A percentile compares a stretch with the other conserved stretches of the same genome.
These are phyloP conservation scores for Zosterops pallidus DNA, from an alignment of 2,113 vertebrate species.

Conservation along the genomic window DNA sequence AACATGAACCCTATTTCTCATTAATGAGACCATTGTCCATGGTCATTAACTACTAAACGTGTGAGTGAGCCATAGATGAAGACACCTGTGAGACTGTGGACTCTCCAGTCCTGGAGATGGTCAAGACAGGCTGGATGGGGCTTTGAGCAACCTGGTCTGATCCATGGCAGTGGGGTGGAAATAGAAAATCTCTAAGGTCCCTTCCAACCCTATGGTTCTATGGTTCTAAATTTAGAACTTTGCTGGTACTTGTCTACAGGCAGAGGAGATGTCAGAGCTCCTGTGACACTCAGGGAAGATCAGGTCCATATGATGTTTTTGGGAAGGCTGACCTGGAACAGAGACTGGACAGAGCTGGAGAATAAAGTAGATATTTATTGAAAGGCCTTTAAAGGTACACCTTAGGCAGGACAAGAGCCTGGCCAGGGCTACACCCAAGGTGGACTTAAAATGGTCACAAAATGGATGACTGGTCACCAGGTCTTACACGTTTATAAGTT, in stretches of 20 bases:
- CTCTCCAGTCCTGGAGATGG: background rate
- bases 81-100: background rate
- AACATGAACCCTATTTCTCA: accelerated
- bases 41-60: background rate
- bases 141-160: background rate
- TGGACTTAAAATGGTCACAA: background rate
- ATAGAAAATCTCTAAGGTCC: background rate
- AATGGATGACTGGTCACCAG: accelerated
- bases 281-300: background rate
- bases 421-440: background rate
- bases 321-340: background rate
- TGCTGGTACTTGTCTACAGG: accelerated
- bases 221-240: background rate
- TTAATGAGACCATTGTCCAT: background rate
- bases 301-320: background rate
- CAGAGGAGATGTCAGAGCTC: background rate
- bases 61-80: background rate
- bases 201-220: background rate
- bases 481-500: background rate
- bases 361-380: background rate
- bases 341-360: background rate
- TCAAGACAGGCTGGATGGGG: background rate
- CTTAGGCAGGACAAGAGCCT: background rate
- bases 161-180: accelerated
- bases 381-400: background rate